Evolutionary conservation across 1,140 invertebrate species (phyloP).

Genomic region (Dendrolimus kikuchii): DNA sequence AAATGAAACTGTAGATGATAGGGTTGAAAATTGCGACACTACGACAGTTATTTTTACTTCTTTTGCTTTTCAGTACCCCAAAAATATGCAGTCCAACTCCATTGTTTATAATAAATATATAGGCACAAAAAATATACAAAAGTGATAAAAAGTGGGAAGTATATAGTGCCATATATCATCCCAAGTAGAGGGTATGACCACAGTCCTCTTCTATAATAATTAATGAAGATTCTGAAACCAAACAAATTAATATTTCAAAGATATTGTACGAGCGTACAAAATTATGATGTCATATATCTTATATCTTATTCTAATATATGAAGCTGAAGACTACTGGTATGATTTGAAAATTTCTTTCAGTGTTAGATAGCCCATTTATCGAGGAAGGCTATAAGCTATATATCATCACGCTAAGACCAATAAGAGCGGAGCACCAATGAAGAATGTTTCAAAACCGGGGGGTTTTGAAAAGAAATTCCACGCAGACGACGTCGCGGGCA

Average conservation of each 20-base stretch:
- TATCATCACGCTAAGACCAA: too few relatives aligned
- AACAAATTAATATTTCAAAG: constrained; percentile 4
- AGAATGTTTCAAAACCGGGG: too few relatives aligned
- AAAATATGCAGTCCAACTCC: constrained; percentile 14
- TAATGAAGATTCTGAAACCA: constrained; percentile 33
- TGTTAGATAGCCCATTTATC: too few relatives aligned
- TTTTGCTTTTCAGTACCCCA: constrained; percentile 5
- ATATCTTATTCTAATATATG: too few relatives aligned
- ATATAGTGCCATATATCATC: constrained; percentile 26
- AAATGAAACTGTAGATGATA: not conserved
- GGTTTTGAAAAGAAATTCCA: too few relatives aligned
- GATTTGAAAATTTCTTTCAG: too few relatives aligned
- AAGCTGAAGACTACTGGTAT: too few relatives aligned
- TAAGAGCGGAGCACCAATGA: too few relatives aligned
- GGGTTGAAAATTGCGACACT: not conserved
- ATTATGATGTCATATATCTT: too few relatives aligned
- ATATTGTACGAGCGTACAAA: too few relatives aligned
- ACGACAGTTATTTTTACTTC: not conserved
- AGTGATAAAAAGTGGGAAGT: constrained; percentile 22
- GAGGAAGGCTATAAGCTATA: too few relatives aligned
- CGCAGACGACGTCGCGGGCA: too few relatives aligned
- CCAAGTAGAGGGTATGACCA: constrained; percentile 38
- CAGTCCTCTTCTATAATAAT: constrained; percentile 18
- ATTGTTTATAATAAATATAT: constrained; percentile 23
- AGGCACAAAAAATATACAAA: constrained; percentile 1